Evolutionary conservation across 2,113 vertebrate species (phyloP).

Genomic region (Glaucomys volans): DNA sequence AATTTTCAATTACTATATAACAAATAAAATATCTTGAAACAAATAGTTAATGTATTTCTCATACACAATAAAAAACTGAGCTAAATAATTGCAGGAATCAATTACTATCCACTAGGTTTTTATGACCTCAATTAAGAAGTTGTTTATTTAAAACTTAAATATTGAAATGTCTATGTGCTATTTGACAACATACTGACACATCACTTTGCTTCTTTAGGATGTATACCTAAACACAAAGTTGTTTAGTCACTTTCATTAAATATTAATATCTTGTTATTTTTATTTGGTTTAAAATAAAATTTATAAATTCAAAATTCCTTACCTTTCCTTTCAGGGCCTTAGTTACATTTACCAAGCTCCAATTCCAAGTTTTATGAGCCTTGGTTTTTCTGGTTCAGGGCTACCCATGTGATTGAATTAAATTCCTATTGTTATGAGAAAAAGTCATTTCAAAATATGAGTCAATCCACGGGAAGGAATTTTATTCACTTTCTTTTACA

Average conservation of each 20-base stretch:
- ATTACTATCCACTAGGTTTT: not conserved
- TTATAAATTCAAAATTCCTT: not conserved
- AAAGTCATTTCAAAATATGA: not conserved
- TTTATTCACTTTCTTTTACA: not conserved
- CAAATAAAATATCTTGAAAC: not conserved
- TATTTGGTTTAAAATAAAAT: not conserved
- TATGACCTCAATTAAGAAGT: not conserved
- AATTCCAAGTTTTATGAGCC: not conserved
- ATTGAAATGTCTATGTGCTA: not conserved
- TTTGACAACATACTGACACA: not conserved
- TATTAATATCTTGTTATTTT: not conserved
- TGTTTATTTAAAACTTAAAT: not conserved
- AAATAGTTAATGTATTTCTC: not conserved
- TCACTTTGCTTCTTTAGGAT: not conserved
- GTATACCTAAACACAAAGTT: too few relatives aligned
- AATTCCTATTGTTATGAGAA: not conserved
- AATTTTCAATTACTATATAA: not conserved
- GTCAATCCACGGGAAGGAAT: not conserved
- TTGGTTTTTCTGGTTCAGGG: not conserved
- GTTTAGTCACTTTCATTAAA: not conserved
- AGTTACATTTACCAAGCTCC: not conserved
- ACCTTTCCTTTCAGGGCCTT: not conserved
- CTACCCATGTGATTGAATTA: not conserved
- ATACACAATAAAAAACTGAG: not conserved
- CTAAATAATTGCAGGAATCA: not conserved